Conservation (phyloP, 2,797 vertebrate genomes). For the Oophaga sylvatica region DNA sequence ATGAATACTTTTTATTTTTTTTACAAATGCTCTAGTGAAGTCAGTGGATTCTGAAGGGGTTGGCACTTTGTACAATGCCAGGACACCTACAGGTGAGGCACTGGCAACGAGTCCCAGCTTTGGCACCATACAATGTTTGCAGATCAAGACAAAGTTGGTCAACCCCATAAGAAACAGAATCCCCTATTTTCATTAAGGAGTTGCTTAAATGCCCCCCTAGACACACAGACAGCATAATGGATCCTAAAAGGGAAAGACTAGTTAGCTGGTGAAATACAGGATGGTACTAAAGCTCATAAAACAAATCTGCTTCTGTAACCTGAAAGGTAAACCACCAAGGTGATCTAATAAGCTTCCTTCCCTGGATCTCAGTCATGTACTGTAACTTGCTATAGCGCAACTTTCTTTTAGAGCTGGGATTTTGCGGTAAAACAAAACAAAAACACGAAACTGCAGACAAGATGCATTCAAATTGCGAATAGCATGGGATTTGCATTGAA, state of each 20-base stretch:
- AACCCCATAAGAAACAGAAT: neutral
- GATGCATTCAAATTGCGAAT: too few relatives aligned
- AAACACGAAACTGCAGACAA: too few relatives aligned
- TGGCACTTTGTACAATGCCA: neutral
- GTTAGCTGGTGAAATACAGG: conserved; percentile 1
- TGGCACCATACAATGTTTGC: neutral
- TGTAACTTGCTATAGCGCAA: too few relatives aligned
- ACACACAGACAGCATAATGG: neutral
- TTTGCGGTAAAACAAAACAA: too few relatives aligned
- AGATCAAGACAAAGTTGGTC: neutral
- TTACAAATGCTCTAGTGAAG: neutral
- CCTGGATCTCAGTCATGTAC: neutral
- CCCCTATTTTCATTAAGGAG: too few relatives aligned
- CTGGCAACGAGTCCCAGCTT: neutral
- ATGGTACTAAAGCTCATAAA: conserved; percentile 11
- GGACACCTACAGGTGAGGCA: neutral
- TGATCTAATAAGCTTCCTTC: conserved; percentile 6
- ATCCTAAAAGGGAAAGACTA: neutral
- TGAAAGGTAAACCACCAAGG: conserved; percentile 16
- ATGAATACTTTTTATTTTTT: accelerated
- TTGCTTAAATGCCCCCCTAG: neutral
- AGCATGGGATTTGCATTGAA: too few relatives aligned
- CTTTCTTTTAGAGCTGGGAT: too few relatives aligned
- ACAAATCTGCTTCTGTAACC: neutral
- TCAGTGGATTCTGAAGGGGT: neutral